Evolutionary conservation across 2,113 vertebrate genomes (phyloP).

Genomic region (Toxotes jaculatrix): DNA sequence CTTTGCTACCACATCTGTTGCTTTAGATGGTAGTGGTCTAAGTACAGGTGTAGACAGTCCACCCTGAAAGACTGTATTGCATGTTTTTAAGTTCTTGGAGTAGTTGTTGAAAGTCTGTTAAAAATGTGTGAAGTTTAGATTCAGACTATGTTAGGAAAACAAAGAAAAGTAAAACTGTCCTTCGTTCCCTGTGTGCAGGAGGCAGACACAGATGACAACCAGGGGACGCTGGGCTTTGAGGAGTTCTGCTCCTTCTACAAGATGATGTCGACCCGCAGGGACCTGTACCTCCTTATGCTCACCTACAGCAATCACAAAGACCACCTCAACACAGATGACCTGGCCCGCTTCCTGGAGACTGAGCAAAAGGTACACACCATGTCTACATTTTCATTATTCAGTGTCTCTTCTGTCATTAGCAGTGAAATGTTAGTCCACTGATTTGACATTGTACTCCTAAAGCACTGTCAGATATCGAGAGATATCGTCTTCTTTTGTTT

Average conservation of each 20-base stretch:
- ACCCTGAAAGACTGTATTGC: too few species aligned
- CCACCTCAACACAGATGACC: constrained; percentile 87
- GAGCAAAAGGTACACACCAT: constrained; percentile 93
- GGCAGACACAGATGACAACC: constrained; percentile 95
- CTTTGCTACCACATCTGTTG: too few species aligned
- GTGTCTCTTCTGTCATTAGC: background rate
- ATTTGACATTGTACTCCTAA: background rate
- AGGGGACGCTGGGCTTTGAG: constrained; percentile 93
- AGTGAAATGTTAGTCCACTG: background rate
- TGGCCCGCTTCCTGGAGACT: constrained; percentile 90
- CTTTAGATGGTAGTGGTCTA: too few species aligned
- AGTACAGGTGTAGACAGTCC: too few species aligned
- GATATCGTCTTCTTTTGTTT: background rate
- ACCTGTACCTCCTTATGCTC: constrained; percentile 97
- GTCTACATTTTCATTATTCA: background rate
- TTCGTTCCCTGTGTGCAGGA: constrained; percentile 82
- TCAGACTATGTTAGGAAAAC: background rate
- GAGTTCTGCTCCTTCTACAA: constrained; percentile 99
- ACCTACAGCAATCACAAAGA: constrained; percentile 98
- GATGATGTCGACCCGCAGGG: constrained; percentile 96
- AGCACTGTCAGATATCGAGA: background rate
- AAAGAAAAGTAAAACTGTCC: background rate
- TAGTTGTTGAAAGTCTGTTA: background rate
- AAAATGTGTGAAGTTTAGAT: too few species aligned
- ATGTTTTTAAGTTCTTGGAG: background rate